Conservation (phyloP, 35 echinoderm and acorn worm species). For the Chiridota heheva region DNA sequence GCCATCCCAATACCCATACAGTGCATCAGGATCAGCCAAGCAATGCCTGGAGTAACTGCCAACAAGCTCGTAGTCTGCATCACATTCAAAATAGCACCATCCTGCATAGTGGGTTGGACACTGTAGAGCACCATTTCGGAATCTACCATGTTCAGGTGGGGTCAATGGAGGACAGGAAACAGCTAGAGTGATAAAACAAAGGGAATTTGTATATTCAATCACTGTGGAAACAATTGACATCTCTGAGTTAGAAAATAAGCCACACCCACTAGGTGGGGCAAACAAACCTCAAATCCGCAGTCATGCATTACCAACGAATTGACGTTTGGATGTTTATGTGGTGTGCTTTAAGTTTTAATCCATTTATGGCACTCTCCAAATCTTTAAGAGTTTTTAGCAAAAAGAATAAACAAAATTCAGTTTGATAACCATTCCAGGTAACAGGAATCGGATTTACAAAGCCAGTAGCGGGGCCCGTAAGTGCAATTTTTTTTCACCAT, state of each 20-base stretch:
- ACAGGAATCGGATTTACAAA: no score
- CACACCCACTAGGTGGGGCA: background rate
- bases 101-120: constrained; percentile 33
- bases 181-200: background rate
- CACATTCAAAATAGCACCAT: constrained; percentile 55
- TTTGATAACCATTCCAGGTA: no score
- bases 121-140: background rate
- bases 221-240: no score
- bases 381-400: no score
- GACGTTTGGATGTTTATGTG: no score
- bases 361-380: no score
- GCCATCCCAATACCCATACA: constrained; percentile 28
- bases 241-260: background rate
- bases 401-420: no score
- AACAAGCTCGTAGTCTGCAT: constrained; percentile 23
- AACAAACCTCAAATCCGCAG: background rate
- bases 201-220: background rate
- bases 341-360: no score
- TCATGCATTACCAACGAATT: background rate
- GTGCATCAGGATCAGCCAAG: constrained; percentile 9
- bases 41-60: constrained; percentile 42
- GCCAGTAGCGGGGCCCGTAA: no score
- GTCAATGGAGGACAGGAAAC: constrained; percentile 2
- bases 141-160: constrained; percentile 8
- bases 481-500: no score